Base-by-base conservation (phyloP, 2,113 vertebrate species). In the Speoplatyrhinus poulsoni region DNA sequence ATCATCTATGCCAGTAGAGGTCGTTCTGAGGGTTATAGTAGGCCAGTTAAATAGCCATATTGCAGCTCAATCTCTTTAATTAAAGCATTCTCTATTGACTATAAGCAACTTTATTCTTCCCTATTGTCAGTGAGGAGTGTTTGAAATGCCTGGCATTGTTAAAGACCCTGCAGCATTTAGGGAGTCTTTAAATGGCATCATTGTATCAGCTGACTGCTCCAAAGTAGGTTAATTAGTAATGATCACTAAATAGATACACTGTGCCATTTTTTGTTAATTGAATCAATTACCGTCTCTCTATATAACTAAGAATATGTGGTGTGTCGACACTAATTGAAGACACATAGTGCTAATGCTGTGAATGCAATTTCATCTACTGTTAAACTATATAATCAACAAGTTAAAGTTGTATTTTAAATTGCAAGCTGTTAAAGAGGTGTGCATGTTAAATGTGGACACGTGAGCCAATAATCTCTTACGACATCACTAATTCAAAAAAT, bases 171-270 rank as follows among this genome's bases (percentile, higher is more conserved):
- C 15, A 49, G n/a, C 19, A 48, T 60, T 60, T 41, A 41, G 56
- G 19, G 4, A 32, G 33, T 36, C 58, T 60, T 60, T 61, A 46
- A 46, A 61, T 61, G 60, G 60, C 60, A 61, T 47, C 41, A 0
- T 7, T 61, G 60, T 47, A 61, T 61, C 16, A 46, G 46, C 41
- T 16, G 41, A 4, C 5, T 7, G n/a, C 32, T 19, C 1, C 41
- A 50, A 63, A 32, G 46, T 50, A 41, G 61, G 61, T 63, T 50
- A 63, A 50, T 63, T 50, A 63, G 46, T 19, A 50, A 47, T 63
- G 61, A 63, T 50, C 46, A 26, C 60, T 55, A 16, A 16, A 55
- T 55, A 16, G 19, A 58, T 57, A 57, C 19, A 57, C 19, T 33
- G 55, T 57, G 53, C 53, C 2, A 16, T 41, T 55, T 55, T 17